Evolutionary conservation across 2,113 vertebrate genomes (phyloP).

Genomic region (Glaucidium brasilianum): DNA sequence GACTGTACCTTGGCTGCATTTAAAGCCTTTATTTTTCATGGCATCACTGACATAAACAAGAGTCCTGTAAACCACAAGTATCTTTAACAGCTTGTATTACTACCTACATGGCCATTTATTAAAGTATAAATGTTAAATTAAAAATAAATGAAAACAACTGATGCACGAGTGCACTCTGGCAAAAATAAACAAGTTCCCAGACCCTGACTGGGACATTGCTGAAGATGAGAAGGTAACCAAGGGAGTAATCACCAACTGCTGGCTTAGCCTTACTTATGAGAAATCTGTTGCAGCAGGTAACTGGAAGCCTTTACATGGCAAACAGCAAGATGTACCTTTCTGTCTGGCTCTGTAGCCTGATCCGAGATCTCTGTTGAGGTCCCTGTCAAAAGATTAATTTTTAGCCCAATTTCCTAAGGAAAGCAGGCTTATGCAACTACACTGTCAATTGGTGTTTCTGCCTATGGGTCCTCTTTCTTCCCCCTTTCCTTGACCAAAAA

Average conservation of each 20-base stretch:
- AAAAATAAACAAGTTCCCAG: constrained; percentile 5
- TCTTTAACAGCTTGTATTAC: constrained; percentile 30
- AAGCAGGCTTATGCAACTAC: not conserved
- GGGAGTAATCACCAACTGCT: constrained; percentile 17
- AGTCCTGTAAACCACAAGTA: not conserved
- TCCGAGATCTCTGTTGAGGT: not conserved
- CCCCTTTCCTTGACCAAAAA: not conserved
- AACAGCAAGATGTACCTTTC: not conserved
- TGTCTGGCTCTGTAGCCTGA: not conserved
- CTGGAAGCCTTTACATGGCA: not conserved
- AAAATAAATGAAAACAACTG: constrained; percentile 60
- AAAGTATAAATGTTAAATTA: constrained; percentile 9
- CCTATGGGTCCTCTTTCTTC: not conserved
- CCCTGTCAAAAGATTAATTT: not conserved
- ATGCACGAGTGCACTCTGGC: not conserved
- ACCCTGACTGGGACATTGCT: not conserved
- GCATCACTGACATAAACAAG: not conserved
- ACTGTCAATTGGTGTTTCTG: not conserved
- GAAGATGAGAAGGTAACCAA: constrained; percentile 3
- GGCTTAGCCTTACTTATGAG: not conserved
- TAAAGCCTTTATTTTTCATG: constrained; percentile 1
- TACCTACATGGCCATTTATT: not conserved
- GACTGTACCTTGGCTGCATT: not conserved
- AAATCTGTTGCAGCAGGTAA: not conserved
- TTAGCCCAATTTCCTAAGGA: constrained; percentile 4